Percentiles rank a stretch among this genome's conserved stretches.
Conservation (phyloP, 2,797 vertebrate species). For the Rhinoraja longicauda region DNA sequence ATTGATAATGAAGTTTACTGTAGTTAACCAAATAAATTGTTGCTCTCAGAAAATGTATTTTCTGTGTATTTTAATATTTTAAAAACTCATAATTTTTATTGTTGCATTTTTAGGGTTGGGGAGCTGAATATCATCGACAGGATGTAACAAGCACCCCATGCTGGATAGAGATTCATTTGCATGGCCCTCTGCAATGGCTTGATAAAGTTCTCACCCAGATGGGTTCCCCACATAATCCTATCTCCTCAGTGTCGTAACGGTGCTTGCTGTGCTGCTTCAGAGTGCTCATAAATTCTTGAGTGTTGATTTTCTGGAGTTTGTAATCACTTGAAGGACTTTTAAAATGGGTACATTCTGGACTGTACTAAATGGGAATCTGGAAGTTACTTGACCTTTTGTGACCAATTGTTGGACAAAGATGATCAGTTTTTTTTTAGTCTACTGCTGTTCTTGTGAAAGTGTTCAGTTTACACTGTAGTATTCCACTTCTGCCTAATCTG, state of each 20-base stretch:
- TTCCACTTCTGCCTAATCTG: conserved; percentile 56
- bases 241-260: conserved; percentile 92
- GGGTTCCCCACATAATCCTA: conserved; percentile 96
- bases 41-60: background rate
- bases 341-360: conserved; percentile 69
- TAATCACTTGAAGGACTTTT: conserved; percentile 83
- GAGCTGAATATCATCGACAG: conserved; percentile 98
- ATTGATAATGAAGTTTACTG: background rate
- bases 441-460: conserved; percentile 55
- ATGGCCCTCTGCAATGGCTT: conserved; percentile 95
- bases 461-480: conserved; percentile 65
- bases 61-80: background rate
- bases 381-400: conserved; percentile 89
- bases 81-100: background rate
- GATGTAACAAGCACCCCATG: conserved; percentile 98
- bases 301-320: conserved; percentile 58
- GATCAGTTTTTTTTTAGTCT: conserved; percentile 53
- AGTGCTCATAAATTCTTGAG: conserved; percentile 60
- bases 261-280: conserved; percentile 53
- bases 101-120: conserved; percentile 79
- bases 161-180: conserved; percentile 98
- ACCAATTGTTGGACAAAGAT: conserved; percentile 84
- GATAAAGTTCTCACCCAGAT: conserved; percentile 99
- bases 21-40: background rate
- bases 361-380: conserved; percentile 71